These are phyloP conservation scores for Phyto melanocephala DNA, from an alignment of 2,888 invertebrate genomes.

Conservation along the genomic window DNA sequence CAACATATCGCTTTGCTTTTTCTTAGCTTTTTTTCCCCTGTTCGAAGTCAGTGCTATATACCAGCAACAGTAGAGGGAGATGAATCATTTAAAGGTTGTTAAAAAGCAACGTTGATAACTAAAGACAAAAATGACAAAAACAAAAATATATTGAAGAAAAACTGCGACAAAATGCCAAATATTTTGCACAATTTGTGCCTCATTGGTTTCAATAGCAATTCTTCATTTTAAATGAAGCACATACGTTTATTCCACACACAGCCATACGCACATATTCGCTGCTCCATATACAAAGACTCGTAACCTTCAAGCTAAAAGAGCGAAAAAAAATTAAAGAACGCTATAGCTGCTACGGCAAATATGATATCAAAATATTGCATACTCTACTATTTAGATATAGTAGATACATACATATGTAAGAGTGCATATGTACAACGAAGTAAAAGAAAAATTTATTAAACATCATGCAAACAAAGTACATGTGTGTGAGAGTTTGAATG, in stretches of 20 bases:
- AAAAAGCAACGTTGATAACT: background rate
- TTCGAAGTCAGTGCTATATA: background rate
- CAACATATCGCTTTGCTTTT: background rate
- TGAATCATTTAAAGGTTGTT: slow-evolving; percentile 20
- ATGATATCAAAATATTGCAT: slow-evolving; percentile 48
- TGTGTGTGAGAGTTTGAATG: background rate
- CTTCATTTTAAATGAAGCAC: slow-evolving; percentile 72
- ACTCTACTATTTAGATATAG: slow-evolving; percentile 24
- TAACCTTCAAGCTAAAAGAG: slow-evolving; percentile 49
- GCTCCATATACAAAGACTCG: slow-evolving; percentile 50
- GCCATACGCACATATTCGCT: slow-evolving; percentile 33
- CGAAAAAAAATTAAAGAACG: background rate
- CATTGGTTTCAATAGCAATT: slow-evolving; percentile 76
- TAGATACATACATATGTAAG: background rate
- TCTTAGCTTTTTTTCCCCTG: background rate
- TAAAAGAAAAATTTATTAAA: slow-evolving; percentile 57
- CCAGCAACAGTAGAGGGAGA: slow-evolving; percentile 18
- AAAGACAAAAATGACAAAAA: too few relatives aligned
- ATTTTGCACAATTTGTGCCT: slow-evolving; percentile 77
- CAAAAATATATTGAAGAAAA: slow-evolving; percentile 1
- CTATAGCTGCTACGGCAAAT: slow-evolving; percentile 11
- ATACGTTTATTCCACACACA: slow-evolving; percentile 28
- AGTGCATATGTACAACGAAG: background rate
- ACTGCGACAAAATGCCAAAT: slow-evolving; percentile 67
- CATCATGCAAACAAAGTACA: slow-evolving; percentile 9